Percentiles rank a stretch among this genome's conserved stretches.
Conservation (phyloP, 2,113 vertebrate genomes). For the Poeciliopsis retropinna region DNA sequence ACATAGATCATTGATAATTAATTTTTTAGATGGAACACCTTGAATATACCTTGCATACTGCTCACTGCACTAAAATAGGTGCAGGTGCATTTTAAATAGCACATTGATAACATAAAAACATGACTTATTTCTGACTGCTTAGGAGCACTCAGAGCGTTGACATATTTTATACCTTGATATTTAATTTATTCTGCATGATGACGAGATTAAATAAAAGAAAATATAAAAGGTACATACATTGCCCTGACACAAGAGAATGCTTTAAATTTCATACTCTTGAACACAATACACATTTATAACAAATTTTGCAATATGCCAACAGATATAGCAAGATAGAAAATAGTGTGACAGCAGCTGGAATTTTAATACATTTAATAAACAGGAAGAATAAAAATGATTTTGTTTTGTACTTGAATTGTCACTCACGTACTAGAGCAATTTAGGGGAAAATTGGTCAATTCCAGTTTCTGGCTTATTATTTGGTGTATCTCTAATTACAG, state of each 20-base stretch:
- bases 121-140: background rate
- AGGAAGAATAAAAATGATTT: background rate
- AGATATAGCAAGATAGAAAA: background rate
- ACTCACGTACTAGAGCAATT: background rate
- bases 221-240: too few relatives aligned
- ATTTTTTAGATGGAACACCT: background rate
- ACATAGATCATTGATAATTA: too few relatives aligned
- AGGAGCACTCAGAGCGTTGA: too few relatives aligned
- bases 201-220: too few relatives aligned
- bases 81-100: background rate
- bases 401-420: background rate
- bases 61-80: background rate
- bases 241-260: too few relatives aligned
- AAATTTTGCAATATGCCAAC: background rate
- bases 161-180: background rate
- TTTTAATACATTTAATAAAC: too few relatives aligned
- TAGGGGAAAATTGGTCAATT: background rate
- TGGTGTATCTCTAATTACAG: background rate
- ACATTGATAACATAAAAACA: too few relatives aligned
- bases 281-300: background rate
- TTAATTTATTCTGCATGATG: background rate
- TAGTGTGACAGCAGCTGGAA: background rate
- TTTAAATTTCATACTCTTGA: too few relatives aligned
- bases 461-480: background rate
- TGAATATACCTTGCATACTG: background rate